Conservation (phyloP, 2,797 vertebrate species). For the Hoplostethus mediterraneus region DNA sequence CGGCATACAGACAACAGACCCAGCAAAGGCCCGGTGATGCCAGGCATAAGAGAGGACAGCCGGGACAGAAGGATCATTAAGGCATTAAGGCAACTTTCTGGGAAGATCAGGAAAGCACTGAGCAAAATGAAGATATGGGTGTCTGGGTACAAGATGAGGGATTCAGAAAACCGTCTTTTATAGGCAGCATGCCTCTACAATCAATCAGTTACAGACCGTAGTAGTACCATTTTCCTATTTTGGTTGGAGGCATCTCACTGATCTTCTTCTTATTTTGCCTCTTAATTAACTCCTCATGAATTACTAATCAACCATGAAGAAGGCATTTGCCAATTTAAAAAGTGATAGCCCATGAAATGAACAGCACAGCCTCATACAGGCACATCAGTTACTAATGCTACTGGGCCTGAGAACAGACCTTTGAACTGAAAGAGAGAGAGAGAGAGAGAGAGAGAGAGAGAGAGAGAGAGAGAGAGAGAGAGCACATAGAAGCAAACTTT, state of each 20-base stretch:
- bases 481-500: constrained; percentile 65
- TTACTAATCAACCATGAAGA: constrained; percentile 87
- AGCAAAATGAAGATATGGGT: constrained; percentile 58
- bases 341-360: constrained; percentile 88
- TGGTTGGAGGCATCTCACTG: constrained; percentile 77
- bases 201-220: constrained; percentile 75
- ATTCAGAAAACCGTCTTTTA: constrained; percentile 54
- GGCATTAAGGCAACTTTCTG: constrained; percentile 71
- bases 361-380: constrained; percentile 75
- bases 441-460: constrained; percentile 10
- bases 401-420: constrained; percentile 73
- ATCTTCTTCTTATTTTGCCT: constrained; percentile 83
- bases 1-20: constrained; percentile 60
- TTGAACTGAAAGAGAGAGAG: constrained; percentile 57
- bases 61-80: constrained; percentile 69
- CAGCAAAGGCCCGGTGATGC: constrained; percentile 54
- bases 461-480: constrained; percentile 24
- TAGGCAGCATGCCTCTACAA: constrained; percentile 39
- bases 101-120: constrained; percentile 63
- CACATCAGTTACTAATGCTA: constrained; percentile 77
- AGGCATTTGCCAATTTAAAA: constrained; percentile 86
- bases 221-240: constrained; percentile 63
- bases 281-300: constrained; percentile 85
- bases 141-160: constrained; percentile 52
- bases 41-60: constrained; percentile 58